Percentiles rank a stretch among this genome's conserved stretches.
Conservation (phyloP, 2,888 invertebrate species). For the Eilema caniola region DNA sequence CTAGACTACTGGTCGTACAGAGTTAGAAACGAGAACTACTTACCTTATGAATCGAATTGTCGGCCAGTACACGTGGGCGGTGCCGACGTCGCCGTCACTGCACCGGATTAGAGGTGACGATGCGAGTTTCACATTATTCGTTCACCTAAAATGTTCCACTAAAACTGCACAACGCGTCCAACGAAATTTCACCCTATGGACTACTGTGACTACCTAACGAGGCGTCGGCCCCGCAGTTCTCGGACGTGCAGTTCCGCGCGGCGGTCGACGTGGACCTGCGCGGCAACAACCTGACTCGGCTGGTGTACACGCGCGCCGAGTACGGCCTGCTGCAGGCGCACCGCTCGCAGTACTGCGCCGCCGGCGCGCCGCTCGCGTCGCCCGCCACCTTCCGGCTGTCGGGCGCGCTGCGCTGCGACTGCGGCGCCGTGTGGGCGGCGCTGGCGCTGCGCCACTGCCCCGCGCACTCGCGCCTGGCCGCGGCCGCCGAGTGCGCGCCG, state of each 20-base stretch:
- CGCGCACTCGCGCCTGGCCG: conserved; percentile 13
- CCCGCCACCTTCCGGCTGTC: background rate
- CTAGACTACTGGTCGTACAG: too few relatives aligned
- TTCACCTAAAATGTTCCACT: too few relatives aligned
- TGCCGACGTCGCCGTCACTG: too few relatives aligned
- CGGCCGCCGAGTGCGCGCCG: conserved; percentile 5
- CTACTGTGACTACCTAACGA: too few relatives aligned
- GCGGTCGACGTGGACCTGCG: conserved; percentile 9
- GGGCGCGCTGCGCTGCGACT: conserved; percentile 39
- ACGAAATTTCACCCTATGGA: too few relatives aligned
- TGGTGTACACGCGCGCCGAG: conserved; percentile 26
- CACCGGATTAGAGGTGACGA: too few relatives aligned
- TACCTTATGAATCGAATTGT: too few relatives aligned
- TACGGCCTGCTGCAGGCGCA: background rate
- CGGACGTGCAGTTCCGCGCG: conserved; percentile 35
- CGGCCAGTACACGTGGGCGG: too few relatives aligned
- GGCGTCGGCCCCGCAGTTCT: conserved; percentile 23
- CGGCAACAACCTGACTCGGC: conserved; percentile 20
- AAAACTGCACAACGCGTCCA: too few relatives aligned
- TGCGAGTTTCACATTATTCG: too few relatives aligned
- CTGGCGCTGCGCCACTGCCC: conserved; percentile 21
- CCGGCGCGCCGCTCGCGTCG: background rate
- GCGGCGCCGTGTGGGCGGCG: conserved; percentile 21
- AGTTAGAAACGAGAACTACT: too few relatives aligned
- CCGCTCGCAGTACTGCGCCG: background rate